Conservation (phyloP, 2,113 vertebrate species). For the Macaca fascicularis region T2T-MFA8v1.1 NC_088375.1:124103501-124104000, state of each 20-base stretch:
- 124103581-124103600: neutral
- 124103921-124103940: neutral
- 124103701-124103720: neutral
- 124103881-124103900: neutral
- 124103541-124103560: neutral
- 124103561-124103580: neutral
- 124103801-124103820: neutral
- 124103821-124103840: neutral
- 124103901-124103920: neutral
- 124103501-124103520: slow-evolving; percentile 69
- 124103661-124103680: neutral
- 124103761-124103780: neutral
- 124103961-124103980: neutral
- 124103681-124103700: neutral
- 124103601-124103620: neutral
- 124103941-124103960: neutral
- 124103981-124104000: neutral
- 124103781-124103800: neutral
- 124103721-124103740: neutral
- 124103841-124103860: neutral
- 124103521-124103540: neutral
- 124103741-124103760: neutral
- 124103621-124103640: neutral
- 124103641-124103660: neutral
- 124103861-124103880: neutral